Base-by-base conservation (phyloP, 1,140 invertebrate genomes). In the Lerema accius region DNA sequence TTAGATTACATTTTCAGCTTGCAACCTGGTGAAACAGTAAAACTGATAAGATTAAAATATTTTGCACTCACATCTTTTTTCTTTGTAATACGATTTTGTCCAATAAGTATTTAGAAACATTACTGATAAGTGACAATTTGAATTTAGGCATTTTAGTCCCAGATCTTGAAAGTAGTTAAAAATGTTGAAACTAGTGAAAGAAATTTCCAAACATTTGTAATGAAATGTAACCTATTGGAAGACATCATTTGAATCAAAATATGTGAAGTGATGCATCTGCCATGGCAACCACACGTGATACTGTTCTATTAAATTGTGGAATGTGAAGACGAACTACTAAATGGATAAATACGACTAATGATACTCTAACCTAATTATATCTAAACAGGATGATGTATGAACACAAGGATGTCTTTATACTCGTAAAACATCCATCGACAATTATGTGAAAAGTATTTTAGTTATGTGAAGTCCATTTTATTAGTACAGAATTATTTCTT, bases 161-260 rank as follows among this genome's bases (percentile, higher is more conserved):
- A n/a, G n/a, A n/a, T n/a, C n/a, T n/a, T n/a, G n/a, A n/a, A n/a
- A n/a, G n/a, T n/a, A n/a, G n/a, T n/a, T n/a, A 32, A 23, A 5
- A 23, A 23, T 23, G 2, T 23, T 23, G n/a, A 37, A 37, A 37
- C 4, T 37, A 11, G 11, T 37, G 10, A 37, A 37, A 37, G 35
- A 3, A 7, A 37, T 11, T 37, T 37, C 67, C 45, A 55, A 53
- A 67, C 32, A 63, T 60, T 48, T 23, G 50, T 73, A 76, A 76
- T 74, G 78, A 73, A 80, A 73, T 78, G 80, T 84, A 86, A 84
- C 75, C 87, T 90, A 90, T 85, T 90, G 87, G 87, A 90, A 90
- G 87, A 90, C 87, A 73, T 68, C 58, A 65, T 82, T 86, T 81
- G 65, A 84, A 82, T 76, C 70, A 70, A 65, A 76, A 69, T 76